Base-by-base conservation (phyloP, 2,797 vertebrate genomes). In the Peromyscus eremicus region DNA sequence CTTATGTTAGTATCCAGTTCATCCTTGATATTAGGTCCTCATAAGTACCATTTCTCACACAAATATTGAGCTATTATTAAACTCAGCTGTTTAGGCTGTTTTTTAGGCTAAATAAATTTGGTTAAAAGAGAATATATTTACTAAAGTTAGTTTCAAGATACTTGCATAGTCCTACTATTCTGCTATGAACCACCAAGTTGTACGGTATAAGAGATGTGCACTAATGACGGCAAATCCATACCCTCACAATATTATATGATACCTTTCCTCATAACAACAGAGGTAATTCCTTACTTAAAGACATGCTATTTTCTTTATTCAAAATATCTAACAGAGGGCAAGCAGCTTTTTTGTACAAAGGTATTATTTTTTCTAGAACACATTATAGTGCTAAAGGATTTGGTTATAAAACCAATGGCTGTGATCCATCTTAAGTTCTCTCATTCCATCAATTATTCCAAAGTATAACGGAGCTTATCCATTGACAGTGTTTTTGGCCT, bases 61-160 rank as follows among this genome's bases (percentile, higher is more conserved):
- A 92, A 80, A 70, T 92, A 71, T 23, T 37, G 27, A 27, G 37
- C n/a, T 87, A 27, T 84, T 82, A 43, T 84, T 83, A 92, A 91
- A 49, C 10, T 13, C 37, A 85, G 40, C 32, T 77, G 29, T 81
- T 49, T 60, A 6, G 75, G 62, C 29, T 95, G 19, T 79, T 92
- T 94, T 60, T 66, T 34, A 95, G 70, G 23, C 16, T 90, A 55
- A 57, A 81, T 43, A 82, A 14, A 25, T 94, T 91, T 73, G 91
- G 46, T 25, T 66, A 89, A 66, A 73, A 79, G 94, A 88, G 43
- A 93, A 96, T 66, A 6, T 60, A 94, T 92, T 82, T 92, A 81
- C 4, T 96, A 71, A 92, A 92, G 81, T 75, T 19, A 62, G 32
- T 85, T 96, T 95, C 57, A 96, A 95, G 81, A 64, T 13, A 66